These are phyloP conservation scores for Seira sanloemensis DNA, from an alignment of 2,888 invertebrate genomes.

Conservation along the genomic window DNA sequence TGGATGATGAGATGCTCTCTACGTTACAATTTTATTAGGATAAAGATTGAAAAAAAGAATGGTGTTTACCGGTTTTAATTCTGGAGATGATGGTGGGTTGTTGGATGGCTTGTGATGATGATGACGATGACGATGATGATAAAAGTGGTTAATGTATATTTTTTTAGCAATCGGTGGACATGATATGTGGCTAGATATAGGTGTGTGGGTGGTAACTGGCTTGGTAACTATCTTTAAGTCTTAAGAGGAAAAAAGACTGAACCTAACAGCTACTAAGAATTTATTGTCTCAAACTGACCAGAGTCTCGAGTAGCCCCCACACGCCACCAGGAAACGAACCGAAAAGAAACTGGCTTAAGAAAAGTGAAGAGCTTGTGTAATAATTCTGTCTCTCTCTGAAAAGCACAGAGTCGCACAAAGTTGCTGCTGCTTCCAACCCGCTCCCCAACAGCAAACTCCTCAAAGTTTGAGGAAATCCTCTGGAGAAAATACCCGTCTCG, in stretches of 20 bases:
- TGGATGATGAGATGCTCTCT: background rate
- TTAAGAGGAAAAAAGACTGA: background rate
- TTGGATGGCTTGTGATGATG: background rate
- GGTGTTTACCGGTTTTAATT: background rate
- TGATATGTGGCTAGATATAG: too few species aligned
- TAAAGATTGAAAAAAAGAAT: background rate
- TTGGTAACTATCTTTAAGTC: too few species aligned
- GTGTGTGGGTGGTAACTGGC: too few species aligned
- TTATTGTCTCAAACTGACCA: too few species aligned
- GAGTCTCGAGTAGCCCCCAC: background rate
- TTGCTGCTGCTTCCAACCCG: conserved; percentile 11
- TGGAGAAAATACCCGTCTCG: conserved; percentile 42
- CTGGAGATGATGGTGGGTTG: background rate
- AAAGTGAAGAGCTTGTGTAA: too few species aligned
- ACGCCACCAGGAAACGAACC: too few species aligned
- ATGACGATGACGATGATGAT: background rate
- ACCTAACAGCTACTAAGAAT: too few species aligned
- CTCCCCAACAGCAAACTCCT: conserved; percentile 43
- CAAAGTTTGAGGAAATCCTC: conserved; percentile 54
- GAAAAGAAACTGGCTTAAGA: too few species aligned
- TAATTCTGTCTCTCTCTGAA: too few species aligned
- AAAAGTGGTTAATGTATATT: background rate
- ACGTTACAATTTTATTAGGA: background rate
- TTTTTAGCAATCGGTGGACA: too few species aligned
- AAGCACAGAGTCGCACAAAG: too few species aligned